phyloP scores from a whole-genome alignment of 2,113 vertebrate species.

The Eulemur rufifrons region DNA sequence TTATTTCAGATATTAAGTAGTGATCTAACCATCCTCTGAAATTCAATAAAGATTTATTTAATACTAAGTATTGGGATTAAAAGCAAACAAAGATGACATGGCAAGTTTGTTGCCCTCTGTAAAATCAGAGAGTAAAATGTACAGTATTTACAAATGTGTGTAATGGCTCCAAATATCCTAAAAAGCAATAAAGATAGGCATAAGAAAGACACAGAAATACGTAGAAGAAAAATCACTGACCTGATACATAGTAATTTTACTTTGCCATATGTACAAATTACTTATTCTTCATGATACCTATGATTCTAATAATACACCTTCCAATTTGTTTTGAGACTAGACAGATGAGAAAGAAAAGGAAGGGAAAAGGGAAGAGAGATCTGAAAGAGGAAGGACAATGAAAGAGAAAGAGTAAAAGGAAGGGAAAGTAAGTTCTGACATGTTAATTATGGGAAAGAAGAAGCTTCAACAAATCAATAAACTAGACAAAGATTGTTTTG shows the following conservation, averaged over 20 bases:
- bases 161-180: not conserved
- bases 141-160: not conserved
- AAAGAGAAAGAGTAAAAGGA: not conserved
- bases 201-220: not conserved
- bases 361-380: not conserved
- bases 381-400: not conserved
- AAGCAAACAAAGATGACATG: not conserved
- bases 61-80: not conserved
- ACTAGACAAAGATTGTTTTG: not conserved
- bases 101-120: not conserved
- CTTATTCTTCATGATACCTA: not conserved
- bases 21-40: not conserved
- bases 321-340: not conserved
- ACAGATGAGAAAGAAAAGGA: not conserved
- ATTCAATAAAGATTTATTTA: not conserved
- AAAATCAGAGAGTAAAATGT: conserved; percentile 5
- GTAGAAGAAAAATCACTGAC: not conserved
- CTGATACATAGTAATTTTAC: not conserved
- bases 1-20: not conserved
- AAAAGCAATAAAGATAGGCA: not conserved
- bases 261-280: not conserved
- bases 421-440: not conserved
- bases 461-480: not conserved
- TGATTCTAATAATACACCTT: not conserved
- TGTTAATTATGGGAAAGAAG: not conserved